Evolutionary conservation across 2,113 vertebrate genomes (phyloP), one percentile per base, ranked within the genome.

Genomic region (Chinchilla lanigera): DNA sequence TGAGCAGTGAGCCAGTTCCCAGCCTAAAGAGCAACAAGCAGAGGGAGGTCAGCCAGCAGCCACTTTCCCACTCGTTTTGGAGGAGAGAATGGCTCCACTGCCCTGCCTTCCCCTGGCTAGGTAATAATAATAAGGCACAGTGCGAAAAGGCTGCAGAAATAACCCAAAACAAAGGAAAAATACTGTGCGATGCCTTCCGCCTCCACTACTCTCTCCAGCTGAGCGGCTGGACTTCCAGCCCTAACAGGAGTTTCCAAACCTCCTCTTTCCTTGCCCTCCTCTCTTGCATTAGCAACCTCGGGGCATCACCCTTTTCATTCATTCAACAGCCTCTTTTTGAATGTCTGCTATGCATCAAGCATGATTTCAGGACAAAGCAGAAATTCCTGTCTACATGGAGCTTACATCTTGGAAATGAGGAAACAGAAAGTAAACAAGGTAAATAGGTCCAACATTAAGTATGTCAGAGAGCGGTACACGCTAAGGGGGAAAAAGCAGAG

Each of bases 11-110:
- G 97, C 80, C 69, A 98, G 10, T 28, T 98, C 98, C 90, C 98
- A 94, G 19, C 98, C 99, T 99, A 96, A 0, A 58, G 88, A 91
- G 84, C 56, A 97, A 90, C 54, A 69, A 89, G 71, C n/a, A 71
- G 50, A 87, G 35, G 80, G 54, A 35, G 41, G 75, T 93, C 83
- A 97, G 16, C 28, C 80, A 71, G n/a, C 67, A 92, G 63, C 84
- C 33, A 30, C 33, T 41, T 11, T 54, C 20, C 61, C 33, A 52
- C 47, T 24, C 41, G 14, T 7, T 22, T 35, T 41, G 26, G 69
- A 73, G 78, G 33, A 73, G 24, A 93, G 44, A 58, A 16, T 5
- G 9, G 26, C 63, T 88, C 61, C 28, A 60, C 14, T 38, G 22
- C 24, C 28, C 28, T 28, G 47, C 33, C 77, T 41, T 41, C 63